These are phyloP conservation scores for Spisula solida DNA, from an alignment of 2,888 invertebrate species.

Conservation along the genomic window DNA sequence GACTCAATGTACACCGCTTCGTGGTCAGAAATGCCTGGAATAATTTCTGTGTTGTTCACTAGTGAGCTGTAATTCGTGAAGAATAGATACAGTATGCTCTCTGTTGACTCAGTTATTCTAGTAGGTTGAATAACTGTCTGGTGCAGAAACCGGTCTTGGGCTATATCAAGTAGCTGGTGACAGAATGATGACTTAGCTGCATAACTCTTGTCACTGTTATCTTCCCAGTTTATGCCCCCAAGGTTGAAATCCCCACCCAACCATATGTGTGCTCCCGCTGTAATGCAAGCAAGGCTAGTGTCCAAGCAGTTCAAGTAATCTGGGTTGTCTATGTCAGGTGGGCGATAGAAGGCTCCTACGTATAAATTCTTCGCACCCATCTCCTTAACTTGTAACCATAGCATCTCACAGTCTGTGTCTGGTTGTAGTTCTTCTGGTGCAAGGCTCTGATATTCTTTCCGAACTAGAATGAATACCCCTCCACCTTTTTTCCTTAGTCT, in stretches of 20 bases:
- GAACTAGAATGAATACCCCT: not conserved
- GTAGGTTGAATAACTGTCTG: constrained; percentile 37
- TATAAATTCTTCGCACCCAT: not conserved
- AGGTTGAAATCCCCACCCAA: constrained; percentile 48
- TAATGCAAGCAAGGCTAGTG: not conserved
- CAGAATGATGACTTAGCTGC: not conserved
- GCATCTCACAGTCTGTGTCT: not conserved
- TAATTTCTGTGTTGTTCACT: constrained; percentile 33
- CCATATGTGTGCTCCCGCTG: constrained; percentile 33
- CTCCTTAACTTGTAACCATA: not conserved
- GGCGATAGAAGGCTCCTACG: not conserved
- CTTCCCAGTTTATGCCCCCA: constrained; percentile 28
- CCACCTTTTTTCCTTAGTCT: constrained; percentile 2
- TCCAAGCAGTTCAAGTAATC: not conserved
- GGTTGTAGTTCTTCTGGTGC: not conserved
- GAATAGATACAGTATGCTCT: constrained; percentile 40
- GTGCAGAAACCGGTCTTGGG: constrained; percentile 13
- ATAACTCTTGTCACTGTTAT: not conserved
- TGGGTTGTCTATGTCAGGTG: not conserved
- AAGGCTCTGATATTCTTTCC: not conserved
- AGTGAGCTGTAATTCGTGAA: constrained; percentile 42
- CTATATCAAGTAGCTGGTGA: not conserved
- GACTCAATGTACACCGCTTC: constrained; percentile 32
- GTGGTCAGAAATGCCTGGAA: constrained; percentile 28
- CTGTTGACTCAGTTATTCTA: constrained; percentile 33